A percentile compares a stretch with the other conserved stretches of the same genome.
Conservation (phyloP, 2,113 vertebrate genomes). For the Hydrochoerus hydrochaeris region DNA sequence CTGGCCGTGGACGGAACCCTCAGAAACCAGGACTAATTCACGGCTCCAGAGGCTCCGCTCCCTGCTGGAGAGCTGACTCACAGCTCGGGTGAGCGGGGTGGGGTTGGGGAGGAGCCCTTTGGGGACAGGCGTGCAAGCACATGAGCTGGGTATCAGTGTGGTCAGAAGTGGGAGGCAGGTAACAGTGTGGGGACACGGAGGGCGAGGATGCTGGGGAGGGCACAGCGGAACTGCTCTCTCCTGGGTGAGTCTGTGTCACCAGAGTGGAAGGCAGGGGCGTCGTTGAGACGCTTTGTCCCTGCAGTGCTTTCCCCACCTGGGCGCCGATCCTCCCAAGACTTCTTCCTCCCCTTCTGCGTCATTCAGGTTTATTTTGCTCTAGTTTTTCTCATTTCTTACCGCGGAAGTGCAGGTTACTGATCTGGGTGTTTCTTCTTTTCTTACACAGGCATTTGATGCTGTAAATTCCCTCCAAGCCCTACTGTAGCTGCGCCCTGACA, state of each 20-base stretch:
- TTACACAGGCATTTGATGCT: neutral
- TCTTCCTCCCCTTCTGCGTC: neutral
- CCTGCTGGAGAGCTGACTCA: neutral
- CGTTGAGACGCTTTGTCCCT: neutral
- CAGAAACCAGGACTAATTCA: neutral
- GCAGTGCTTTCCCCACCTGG: neutral
- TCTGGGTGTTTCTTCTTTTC: neutral
- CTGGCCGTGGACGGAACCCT: neutral
- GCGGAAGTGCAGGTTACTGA: fast-evolving
- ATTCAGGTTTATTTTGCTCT: neutral
- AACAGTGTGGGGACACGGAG: fast-evolving
- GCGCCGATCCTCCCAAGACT: neutral
- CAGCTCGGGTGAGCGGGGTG: too few species aligned
- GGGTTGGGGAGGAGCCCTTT: fast-evolving
- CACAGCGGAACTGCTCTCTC: fast-evolving
- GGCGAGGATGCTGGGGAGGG: fast-evolving
- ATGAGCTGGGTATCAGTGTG: fast-evolving
- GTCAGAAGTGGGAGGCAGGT: neutral
- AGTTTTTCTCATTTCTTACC: neutral
- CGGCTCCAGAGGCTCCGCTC: neutral
- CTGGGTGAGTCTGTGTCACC: neutral
- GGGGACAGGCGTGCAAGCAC: fast-evolving
- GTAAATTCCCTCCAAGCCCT: neutral
- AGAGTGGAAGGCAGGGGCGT: neutral
- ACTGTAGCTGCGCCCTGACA: neutral